Evolutionary conservation across 2,113 vertebrate species (phyloP), one percentile per base, ranked within the genome.

Genomic region (Opisthocomus hoazin): DNA sequence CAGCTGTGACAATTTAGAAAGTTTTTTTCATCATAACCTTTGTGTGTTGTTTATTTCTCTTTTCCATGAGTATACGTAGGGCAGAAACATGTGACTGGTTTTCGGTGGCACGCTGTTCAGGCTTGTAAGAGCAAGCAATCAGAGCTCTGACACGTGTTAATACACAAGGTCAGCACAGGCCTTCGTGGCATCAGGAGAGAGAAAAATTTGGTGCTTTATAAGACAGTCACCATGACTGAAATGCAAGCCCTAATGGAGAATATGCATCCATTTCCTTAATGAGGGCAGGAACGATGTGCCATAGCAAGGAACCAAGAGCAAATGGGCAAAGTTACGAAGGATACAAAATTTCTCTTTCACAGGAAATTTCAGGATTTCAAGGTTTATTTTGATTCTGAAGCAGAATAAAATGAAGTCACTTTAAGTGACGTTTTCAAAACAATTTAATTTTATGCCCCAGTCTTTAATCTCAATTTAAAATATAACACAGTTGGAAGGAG

Each of bases 381-480:
- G 22, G 26, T 87, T 79, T 87, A 68, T 93, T 89, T 94, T 89
- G 8, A 24, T 94, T 87, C 70, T 73, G 74, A 85, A 80, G 24
- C 16, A 60, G 75, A 83, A 83, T 51, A 48, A 87, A 93, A 85
- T 46, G 29, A 48, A 58, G 69, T 69, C 26, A 36, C 30, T 80
- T 24, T 22, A 91, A 81, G 54, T 80, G 75, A 80, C 32, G 39
- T 85, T 95, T 97, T 91, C 58, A 85, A 90, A 96, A 96, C 43
- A 39, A 66, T 91, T 80, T 94, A 10, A 84, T 93, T 91, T 92
- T 74, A 50, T 36, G 23, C 13, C 22, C 4, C 34, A 46, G 56
- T 71, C 60, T 95, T 95, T 96, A 84, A 91, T 92, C 83, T 93
- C 68, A 84, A 70, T 93, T 92, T 95, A 86, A 92, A 93, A 95